A percentile compares a stretch with the other conserved stretches of the same genome.
Conservation (phyloP, 2,113 vertebrate species). For the Monarcha castaneiventris region DNA sequence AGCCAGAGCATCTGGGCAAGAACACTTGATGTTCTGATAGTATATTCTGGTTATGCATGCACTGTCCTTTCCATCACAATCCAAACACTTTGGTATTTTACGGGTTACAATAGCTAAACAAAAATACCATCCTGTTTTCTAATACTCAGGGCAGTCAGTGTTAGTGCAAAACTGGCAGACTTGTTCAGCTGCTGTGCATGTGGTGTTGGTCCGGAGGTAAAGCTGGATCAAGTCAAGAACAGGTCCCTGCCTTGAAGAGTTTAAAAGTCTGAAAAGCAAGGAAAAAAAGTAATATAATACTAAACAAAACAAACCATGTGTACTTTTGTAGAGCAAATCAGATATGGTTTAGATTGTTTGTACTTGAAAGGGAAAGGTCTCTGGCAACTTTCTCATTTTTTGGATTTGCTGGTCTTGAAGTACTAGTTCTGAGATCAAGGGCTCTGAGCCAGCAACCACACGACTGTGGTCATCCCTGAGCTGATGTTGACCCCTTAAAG, state of each 20-base stretch:
- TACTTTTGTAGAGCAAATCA: background rate
- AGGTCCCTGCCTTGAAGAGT: background rate
- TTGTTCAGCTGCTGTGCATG: background rate
- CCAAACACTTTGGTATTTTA: background rate
- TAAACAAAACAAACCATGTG: background rate
- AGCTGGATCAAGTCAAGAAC: background rate
- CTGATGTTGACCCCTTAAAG: background rate
- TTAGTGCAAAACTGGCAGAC: background rate
- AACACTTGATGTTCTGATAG: background rate
- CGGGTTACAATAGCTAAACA: background rate
- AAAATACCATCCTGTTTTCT: background rate
- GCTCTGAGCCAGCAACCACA: background rate
- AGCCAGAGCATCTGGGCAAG: background rate
- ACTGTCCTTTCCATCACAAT: background rate
- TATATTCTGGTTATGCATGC: background rate
- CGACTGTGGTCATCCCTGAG: background rate
- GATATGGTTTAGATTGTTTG: background rate
- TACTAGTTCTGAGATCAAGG: background rate
- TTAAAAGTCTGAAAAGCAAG: background rate
- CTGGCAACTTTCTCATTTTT: background rate
- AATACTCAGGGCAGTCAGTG: background rate
- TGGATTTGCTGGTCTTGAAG: background rate
- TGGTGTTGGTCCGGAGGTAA: background rate
- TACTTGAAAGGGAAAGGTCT: background rate
- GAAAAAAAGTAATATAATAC: background rate